A percentile compares a stretch with the other conserved stretches of the same genome.
These are phyloP conservation scores for Microcebus ravelobensis DNA, from an alignment of 2,113 vertebrate species.

Conservation along the genomic window DNA sequence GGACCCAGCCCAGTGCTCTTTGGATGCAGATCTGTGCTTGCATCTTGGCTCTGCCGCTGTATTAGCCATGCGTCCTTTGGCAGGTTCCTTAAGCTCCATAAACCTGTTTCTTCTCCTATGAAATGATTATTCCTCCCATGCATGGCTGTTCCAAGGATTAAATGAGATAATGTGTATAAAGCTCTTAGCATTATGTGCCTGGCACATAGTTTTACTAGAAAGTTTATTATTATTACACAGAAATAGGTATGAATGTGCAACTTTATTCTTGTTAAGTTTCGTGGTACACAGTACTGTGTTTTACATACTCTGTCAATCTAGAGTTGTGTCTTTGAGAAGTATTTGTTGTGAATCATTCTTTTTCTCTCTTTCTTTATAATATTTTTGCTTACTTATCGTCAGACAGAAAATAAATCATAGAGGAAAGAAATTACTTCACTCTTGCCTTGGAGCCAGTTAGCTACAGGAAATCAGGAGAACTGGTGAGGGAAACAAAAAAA, in stretches of 20 bases:
- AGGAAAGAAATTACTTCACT: conserved; percentile 74
- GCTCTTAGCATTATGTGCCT: not conserved
- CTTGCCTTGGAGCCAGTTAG: conserved; percentile 48
- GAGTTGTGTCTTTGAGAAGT: conserved; percentile 30
- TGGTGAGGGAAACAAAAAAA: conserved; percentile 60
- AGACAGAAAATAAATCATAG: conserved; percentile 73
- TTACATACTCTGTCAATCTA: not conserved
- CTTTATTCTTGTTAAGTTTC: not conserved
- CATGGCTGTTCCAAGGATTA: not conserved
- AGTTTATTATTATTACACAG: not conserved
- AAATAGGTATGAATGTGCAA: not conserved
- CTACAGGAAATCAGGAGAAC: conserved; percentile 55
- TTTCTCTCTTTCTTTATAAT: conserved; percentile 36
- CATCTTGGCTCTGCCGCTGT: not conserved
- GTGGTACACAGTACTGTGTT: not conserved
- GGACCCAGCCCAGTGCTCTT: not conserved
- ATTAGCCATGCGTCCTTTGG: not conserved
- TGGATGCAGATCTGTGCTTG: not conserved
- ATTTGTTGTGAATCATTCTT: conserved; percentile 34
- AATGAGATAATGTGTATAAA: not conserved
- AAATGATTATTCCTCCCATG: not conserved
- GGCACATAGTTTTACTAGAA: conserved; percentile 17
- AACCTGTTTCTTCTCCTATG: not conserved
- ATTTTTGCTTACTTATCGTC: conserved; percentile 64
- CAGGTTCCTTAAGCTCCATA: not conserved